These are phyloP conservation scores for Rhizoglyphus robini DNA, from an alignment of 1,140 invertebrate species.

Conservation along the genomic window DNA sequence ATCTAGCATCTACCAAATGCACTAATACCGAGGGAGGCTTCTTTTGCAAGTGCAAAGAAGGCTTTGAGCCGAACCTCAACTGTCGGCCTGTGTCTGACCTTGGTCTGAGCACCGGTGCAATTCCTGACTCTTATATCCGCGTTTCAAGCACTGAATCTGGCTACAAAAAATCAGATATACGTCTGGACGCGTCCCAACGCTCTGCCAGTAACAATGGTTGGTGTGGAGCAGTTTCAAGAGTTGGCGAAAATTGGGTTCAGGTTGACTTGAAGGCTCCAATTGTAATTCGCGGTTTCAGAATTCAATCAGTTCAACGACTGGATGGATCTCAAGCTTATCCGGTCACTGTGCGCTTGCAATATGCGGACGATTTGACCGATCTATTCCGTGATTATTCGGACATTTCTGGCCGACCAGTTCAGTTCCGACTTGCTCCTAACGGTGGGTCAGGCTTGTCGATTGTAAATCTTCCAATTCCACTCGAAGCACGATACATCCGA, in stretches of 20 bases:
- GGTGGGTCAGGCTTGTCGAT: constrained; percentile 68
- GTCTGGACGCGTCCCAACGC: constrained; percentile 61
- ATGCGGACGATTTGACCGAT: constrained; percentile 75
- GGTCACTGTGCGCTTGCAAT: constrained; percentile 67
- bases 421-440: constrained; percentile 57
- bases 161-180: constrained; percentile 54
- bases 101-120: constrained; percentile 70
- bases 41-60: constrained; percentile 69
- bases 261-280: constrained; percentile 79
- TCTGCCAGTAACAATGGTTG: constrained; percentile 50
- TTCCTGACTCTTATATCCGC: constrained; percentile 72
- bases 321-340: constrained; percentile 70
- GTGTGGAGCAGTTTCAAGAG: constrained; percentile 70
- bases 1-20: constrained; percentile 76
- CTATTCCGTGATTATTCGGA: constrained; percentile 78
- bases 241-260: constrained; percentile 67
- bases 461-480: constrained; percentile 71
- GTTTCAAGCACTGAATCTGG: constrained; percentile 66
- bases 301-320: constrained; percentile 48
- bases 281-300: constrained; percentile 72
- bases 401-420: constrained; percentile 72
- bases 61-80: constrained; percentile 71
- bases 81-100: constrained; percentile 75
- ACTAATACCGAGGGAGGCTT: constrained; percentile 79
- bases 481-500: constrained; percentile 74